Conservation (phyloP, 2,797 vertebrate species). For the Hemitrygon akajei region DNA sequence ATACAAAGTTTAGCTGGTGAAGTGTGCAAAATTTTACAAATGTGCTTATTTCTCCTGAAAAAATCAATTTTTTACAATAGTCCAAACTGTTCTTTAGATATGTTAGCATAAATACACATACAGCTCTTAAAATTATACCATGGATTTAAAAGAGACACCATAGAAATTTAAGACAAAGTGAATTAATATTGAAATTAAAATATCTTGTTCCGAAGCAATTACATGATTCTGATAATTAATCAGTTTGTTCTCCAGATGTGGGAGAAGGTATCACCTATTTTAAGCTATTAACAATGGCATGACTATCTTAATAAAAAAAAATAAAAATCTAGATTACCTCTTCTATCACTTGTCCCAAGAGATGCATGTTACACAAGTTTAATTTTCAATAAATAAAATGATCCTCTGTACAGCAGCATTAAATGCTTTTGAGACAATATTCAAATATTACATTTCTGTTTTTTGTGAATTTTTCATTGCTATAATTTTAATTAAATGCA, state of each 20-base stretch:
- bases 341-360: not conserved
- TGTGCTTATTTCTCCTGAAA: not conserved
- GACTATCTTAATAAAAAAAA: too few species aligned
- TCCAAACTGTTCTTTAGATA: not conserved
- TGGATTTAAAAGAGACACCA: not conserved
- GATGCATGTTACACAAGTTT: not conserved
- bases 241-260: not conserved
- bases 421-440: not conserved
- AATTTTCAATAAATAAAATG: not conserved
- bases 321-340: not conserved
- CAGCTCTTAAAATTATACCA: not conserved
- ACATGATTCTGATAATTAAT: not conserved
- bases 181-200: not conserved
- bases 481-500: not conserved
- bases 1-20: slow-evolving; percentile 12
- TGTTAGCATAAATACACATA: not conserved
- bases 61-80: not conserved
- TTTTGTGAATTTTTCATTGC: not conserved
- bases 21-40: not conserved
- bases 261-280: not conserved
- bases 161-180: not conserved
- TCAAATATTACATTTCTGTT: not conserved
- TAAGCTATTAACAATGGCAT: not conserved
- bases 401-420: not conserved
- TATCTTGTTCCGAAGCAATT: not conserved